These are phyloP conservation scores for Sebastes hubbsi DNA, from an alignment of 2,797 vertebrate genomes.

Conservation along the genomic window DNA sequence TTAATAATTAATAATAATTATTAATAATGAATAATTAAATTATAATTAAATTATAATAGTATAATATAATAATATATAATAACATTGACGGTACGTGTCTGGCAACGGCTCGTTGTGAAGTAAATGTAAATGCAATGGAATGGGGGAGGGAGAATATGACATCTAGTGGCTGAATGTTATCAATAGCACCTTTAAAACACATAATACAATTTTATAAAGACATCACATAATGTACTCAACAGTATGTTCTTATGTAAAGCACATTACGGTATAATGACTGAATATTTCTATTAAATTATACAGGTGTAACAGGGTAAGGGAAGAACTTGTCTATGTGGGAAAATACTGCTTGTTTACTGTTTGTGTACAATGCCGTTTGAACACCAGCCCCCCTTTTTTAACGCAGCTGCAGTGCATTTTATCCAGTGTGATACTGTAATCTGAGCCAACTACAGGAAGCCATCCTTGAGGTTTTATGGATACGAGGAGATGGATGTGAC, in stretches of 20 bases:
- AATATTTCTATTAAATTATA: not conserved
- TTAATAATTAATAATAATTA: too few relatives aligned
- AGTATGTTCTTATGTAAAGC: not conserved
- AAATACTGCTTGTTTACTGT: not conserved
- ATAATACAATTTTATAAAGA: not conserved
- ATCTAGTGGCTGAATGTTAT: too few relatives aligned
- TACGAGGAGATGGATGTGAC: constrained; percentile 2
- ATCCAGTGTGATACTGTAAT: constrained; percentile 22
- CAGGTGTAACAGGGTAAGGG: not conserved
- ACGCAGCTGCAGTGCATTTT: constrained; percentile 1
- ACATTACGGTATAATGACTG: not conserved
- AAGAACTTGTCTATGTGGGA: not conserved
- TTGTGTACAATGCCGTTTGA: not conserved
- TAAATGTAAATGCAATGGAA: too few relatives aligned
- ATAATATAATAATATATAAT: too few relatives aligned
- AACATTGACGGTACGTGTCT: too few relatives aligned
- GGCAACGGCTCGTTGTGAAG: too few relatives aligned
- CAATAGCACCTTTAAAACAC: not conserved
- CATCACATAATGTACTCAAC: not conserved
- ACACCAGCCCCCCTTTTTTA: not conserved
- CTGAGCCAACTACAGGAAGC: constrained; percentile 18
- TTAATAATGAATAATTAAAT: too few relatives aligned
- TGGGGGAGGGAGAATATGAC: too few relatives aligned
- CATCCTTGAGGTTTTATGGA: not conserved
- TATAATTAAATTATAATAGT: too few relatives aligned